A percentile compares a stretch with the other conserved stretches of the same genome.
Conservation (phyloP, 2,113 vertebrate genomes). For the Eptatretus burgeri region DNA sequence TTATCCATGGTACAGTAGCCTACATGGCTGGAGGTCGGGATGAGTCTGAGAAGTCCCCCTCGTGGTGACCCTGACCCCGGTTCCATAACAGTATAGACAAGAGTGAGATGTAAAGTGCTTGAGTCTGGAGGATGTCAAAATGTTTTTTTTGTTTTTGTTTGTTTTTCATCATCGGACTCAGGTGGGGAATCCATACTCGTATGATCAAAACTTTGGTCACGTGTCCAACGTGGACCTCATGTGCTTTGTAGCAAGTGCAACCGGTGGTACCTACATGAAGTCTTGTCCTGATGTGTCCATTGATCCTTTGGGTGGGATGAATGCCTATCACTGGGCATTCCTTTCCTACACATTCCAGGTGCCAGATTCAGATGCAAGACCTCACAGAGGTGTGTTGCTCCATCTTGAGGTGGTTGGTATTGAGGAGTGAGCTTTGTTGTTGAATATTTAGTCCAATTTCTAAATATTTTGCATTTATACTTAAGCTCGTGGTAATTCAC, state of each 20-base stretch:
- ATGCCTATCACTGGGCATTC: slow-evolving; percentile 70
- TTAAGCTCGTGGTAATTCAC: too few relatives aligned
- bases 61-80: too few relatives aligned
- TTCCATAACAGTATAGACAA: too few relatives aligned
- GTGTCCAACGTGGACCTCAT: slow-evolving; percentile 89
- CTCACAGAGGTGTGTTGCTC: too few relatives aligned
- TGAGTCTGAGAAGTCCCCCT: too few relatives aligned
- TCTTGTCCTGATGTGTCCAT: slow-evolving; percentile 43
- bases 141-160: not conserved
- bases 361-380: slow-evolving; percentile 13
- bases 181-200: slow-evolving; percentile 80
- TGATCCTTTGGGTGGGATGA: slow-evolving; percentile 31
- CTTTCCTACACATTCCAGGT: slow-evolving; percentile 70
- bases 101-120: too few relatives aligned
- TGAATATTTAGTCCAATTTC: too few relatives aligned
- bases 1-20: too few relatives aligned
- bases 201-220: slow-evolving; percentile 82
- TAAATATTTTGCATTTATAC: too few relatives aligned
- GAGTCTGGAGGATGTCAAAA: not conserved
- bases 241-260: slow-evolving; percentile 93
- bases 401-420: too few relatives aligned
- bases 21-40: too few relatives aligned
- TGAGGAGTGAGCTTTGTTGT: too few relatives aligned
- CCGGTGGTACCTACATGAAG: slow-evolving; percentile 70
- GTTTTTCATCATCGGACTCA: slow-evolving; percentile 15